phyloP scores from a whole-genome alignment of 2,113 vertebrate genomes.

The Neotoma lepida region DNA sequence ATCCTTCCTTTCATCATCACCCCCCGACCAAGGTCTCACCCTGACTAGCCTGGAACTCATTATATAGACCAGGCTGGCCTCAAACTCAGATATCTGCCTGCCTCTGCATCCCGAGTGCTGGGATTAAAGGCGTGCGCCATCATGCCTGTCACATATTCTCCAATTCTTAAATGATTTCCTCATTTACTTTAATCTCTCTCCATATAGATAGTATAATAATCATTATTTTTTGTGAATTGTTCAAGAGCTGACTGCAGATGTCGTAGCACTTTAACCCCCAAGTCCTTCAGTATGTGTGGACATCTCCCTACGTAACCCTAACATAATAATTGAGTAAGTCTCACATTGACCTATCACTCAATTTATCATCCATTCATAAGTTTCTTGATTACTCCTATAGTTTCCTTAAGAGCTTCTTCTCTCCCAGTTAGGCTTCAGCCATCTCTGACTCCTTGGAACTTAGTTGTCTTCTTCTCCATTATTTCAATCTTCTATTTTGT shows the following conservation, averaged over 20 bases:
- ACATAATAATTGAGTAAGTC: not conserved
- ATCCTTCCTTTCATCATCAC: no score
- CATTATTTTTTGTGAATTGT: not conserved
- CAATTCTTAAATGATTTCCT: not conserved
- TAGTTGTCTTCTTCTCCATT: not conserved
- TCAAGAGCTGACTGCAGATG: not conserved
- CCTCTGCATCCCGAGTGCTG: not conserved
- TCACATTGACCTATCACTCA: no score
- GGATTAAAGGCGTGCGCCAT: not conserved
- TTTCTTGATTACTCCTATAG: not conserved
- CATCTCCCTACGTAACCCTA: not conserved
- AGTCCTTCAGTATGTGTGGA: not conserved
- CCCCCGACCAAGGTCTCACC: not conserved
- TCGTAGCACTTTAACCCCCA: not conserved
- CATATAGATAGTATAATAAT: not conserved
- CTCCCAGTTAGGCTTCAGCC: not conserved
- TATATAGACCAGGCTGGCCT: not conserved
- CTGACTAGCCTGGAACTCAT: not conserved
- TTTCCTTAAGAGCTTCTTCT: not conserved
- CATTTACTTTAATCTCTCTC: not conserved
- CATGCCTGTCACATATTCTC: not conserved
- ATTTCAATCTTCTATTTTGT: not conserved
- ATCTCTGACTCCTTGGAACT: not conserved
- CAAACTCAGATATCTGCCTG: not conserved
- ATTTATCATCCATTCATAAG: not conserved